Base-by-base conservation (phyloP, 2,113 vertebrate genomes). In the Pavo muticus region DNA sequence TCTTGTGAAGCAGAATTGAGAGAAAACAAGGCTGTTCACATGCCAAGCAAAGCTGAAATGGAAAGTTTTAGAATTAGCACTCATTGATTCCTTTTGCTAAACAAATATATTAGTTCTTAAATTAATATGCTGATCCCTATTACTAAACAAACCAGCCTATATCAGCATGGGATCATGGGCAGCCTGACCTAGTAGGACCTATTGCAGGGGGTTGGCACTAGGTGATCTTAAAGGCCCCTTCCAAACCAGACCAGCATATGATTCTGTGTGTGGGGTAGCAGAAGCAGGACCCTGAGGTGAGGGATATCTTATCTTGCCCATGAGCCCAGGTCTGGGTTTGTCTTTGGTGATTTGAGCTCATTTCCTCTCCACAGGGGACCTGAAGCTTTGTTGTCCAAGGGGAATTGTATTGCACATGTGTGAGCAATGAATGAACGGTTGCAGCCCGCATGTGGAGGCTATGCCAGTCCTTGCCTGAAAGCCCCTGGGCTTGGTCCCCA, bases 201-300 rank as follows among this genome's bases (percentile, higher is more conserved):
- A 59, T 13, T n/a, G 32, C 30, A 57, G 56, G 30, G 56, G 56
- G 56, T 59, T 12, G 4, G 32, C 32, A n/a, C 56, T n/a, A 20
- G 18, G 18, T 59, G 56, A 32, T 59, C 56, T 59, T 59, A 12
- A 59, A n/a, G 56, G 56, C 17, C 56, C 7, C 32, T 59, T 59
- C 18, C 56, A 59, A n/a, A n/a, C 11, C 18, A 59, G 32, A 59
- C 19, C 56, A 59, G 18, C 7, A 7, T 59, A 59, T n/a, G 18
- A 13, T 59, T 59, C 18, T 59, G 32, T 20, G 18, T 21, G 11
- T n/a, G 56, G 56, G 56, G 32, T n/a, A 16, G 32, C 56, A 59
- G 56, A n/a, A 59, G 56, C 25, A 27, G 32, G 32, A 17, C 2
- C 0, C 9, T 3, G 0, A 0, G 12, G 7, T 1, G 5, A 1